Base-by-base conservation (phyloP, 1,140 invertebrate genomes). In the Maconellicoccus hirsutus region DNA sequence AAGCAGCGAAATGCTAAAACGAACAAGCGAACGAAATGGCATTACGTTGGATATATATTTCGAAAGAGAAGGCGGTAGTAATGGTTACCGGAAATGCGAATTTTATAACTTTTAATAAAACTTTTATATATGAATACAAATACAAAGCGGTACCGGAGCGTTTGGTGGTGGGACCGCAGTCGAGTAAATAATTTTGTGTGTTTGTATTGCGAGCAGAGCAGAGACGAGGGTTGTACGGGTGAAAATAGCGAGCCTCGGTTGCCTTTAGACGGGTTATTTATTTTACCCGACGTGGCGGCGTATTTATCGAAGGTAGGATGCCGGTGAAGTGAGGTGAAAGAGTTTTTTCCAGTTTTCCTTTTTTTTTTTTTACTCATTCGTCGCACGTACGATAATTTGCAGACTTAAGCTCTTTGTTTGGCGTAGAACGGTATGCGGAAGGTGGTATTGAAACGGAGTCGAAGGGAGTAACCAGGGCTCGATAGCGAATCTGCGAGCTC, bases 91-190 rank as follows among this genome's bases (percentile, higher is more conserved):
- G 42, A 52, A 52, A 52, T 33, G n/a, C 42, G 42, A 52, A 52
- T 52, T 52, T 52, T 52, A 52, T 52, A 52, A 52, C 42, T 52
- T 52, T 52, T 52, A 52, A 52, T 52, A 52, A 52, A 52, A 52
- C 42, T 52, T 52, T 52, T 52, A 52, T 19, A 16, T 19, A 19
- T 16, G n/a, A n/a, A 52, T 52, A 52, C 6, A 52, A 52, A 52
- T 8, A 33, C 29, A 12, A 33, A 52, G 16, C 42, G n/a, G n/a
- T n/a, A n/a, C n/a, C n/a, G n/a, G n/a, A n/a, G n/a, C n/a, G n/a
- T 52, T 8, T 2, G 12, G 42, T 52, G n/a, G 42, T 19, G n/a
- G 3, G 16, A 52, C 42, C 12, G 10, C 42, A 19, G 42, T 52
- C 42, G 42, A 52, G 42, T 52, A 52, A 52, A 52, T 52, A 52